Conservation (phyloP, 2,113 vertebrate species). For the Chloroceryle aenea region DNA sequence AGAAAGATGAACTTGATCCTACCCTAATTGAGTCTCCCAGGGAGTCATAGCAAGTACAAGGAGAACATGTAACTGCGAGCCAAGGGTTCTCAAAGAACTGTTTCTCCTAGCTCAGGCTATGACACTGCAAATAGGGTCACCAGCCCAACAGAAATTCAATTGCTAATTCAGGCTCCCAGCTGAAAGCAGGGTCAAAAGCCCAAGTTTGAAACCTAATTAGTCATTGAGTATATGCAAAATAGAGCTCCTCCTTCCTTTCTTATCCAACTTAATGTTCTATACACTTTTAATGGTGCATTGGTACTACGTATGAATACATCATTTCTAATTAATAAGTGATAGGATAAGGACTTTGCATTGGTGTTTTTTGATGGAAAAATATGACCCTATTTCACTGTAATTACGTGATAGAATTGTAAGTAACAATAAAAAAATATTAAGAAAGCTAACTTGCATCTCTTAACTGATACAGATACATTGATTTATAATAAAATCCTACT, state of each 20-base stretch:
- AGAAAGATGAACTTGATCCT: not conserved
- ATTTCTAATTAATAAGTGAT: not conserved
- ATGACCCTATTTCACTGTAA: not conserved
- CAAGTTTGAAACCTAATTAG: slow-evolving; percentile 58
- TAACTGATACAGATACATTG: not conserved
- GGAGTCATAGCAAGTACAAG: not conserved
- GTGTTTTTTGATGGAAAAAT: not conserved
- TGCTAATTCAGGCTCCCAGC: slow-evolving; percentile 50
- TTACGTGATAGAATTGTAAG: not conserved
- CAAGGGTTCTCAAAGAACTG: slow-evolving; percentile 8
- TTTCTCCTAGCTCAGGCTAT: not conserved
- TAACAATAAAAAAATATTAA: not conserved
- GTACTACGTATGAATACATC: not conserved
- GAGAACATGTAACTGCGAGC: not conserved
- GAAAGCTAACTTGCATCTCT: not conserved
- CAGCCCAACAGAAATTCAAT: slow-evolving; percentile 50
- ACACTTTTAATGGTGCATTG: not conserved
- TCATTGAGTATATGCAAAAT: slow-evolving; percentile 19
- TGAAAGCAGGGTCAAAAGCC: slow-evolving; percentile 55
- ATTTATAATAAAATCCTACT: not conserved
- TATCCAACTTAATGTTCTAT: not conserved
- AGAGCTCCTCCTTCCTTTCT: slow-evolving; percentile 37
- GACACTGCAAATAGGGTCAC: slow-evolving; percentile 49
- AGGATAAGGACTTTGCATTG: not conserved
- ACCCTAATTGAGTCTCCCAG: not conserved